These are phyloP conservation scores for Avahi laniger DNA, from an alignment of 2,797 vertebrate genomes.

Conservation along the genomic window DNA sequence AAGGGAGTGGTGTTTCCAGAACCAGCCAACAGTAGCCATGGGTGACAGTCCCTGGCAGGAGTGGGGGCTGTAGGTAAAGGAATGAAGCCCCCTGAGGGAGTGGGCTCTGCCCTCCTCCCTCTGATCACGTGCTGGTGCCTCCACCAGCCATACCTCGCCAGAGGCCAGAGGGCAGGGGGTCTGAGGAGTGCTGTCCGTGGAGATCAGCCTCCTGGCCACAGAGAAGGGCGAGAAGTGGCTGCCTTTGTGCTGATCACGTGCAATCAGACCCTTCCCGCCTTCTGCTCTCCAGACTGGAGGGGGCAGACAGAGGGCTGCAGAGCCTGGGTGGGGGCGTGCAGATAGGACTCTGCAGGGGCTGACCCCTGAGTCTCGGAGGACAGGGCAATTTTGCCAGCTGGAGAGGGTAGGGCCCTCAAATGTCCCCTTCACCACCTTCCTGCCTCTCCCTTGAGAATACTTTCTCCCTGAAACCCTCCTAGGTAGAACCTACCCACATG, in stretches of 20 bases:
- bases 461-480: neutral
- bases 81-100: neutral
- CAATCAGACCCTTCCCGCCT: neutral
- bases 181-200: neutral
- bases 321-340: neutral
- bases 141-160: neutral
- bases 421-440: neutral
- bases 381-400: neutral
- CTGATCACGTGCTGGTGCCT: neutral
- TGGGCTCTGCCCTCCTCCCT: neutral
- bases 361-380: neutral
- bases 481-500: neutral
- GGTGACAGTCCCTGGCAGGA: neutral
- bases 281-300: neutral
- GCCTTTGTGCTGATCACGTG: neutral
- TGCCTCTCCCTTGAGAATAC: neutral
- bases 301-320: neutral
- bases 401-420: neutral
- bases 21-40: fast-evolving
- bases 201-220: neutral
- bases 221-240: no score
- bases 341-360: neutral
- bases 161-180: neutral
- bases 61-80: neutral
- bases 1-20: neutral